Evolutionary conservation across 2,113 vertebrate genomes (phyloP), one percentile per base, ranked within the genome.

Genomic region (Puntigrus tetrazona): DNA sequence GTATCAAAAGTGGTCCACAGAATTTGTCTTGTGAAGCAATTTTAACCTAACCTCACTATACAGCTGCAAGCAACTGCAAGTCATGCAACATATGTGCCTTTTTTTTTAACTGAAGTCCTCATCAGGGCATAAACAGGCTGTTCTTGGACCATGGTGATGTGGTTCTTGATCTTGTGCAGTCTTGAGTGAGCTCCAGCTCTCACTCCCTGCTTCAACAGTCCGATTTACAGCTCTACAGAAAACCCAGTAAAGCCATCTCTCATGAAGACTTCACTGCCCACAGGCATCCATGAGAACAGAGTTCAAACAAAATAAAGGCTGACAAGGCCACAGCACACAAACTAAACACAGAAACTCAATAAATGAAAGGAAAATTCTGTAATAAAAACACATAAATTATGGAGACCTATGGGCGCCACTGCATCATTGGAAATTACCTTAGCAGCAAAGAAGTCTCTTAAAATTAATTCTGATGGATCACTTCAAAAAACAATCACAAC

Each of bases 241-340:
- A 77, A 36, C 20, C 55, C 38, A 34, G 0, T 14, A 20, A 47
- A 72, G 55, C 50, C 63, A 67, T 9, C 31, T 67, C 31, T 18
- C 59, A 63, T 29, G 36, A 36, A 67, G 63, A 85, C 45, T 47
- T 79, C 78, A 81, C 65, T 27, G 22, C 81, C 27, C 8, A 77
- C 20, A 36, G 10, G 18, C 31, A 77, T 77, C 74, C 11, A 55
- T 36, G 5, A 36, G 29, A 77, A 16, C 20, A 13, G 27, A 55
- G 14, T 25, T 47, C 16, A 50, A 22, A 55, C 47, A 36, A 52
- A 31, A 36, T 6, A 7, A 31, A 74, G n/a, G 43, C 73, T 52
- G 43, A 75, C 16, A 31, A 31, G 7, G 25, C 45, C 45, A 73
- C n/a, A 50, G 25, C n/a, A 27, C n/a, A 25, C 63, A 45, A 45